Conservation (phyloP, 1,140 invertebrate genomes). For the Leptinotarsa undecemlineata region DNA sequence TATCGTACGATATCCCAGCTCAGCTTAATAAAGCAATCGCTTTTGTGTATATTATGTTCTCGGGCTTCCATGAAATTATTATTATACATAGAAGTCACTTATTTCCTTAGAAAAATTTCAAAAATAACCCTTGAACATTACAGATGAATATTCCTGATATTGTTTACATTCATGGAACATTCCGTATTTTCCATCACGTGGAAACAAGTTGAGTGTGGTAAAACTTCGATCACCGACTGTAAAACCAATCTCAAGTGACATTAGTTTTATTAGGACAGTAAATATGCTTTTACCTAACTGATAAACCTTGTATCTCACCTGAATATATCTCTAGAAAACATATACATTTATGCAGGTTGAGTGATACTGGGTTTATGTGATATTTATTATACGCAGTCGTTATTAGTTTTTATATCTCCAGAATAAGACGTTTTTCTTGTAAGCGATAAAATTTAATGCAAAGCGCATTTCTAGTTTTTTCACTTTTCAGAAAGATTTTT, state of each 20-base stretch:
- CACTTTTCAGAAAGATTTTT: background rate
- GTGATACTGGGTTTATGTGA: background rate
- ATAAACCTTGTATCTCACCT: background rate
- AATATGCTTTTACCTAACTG: background rate
- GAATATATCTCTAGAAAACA: background rate
- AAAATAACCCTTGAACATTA: too few species aligned
- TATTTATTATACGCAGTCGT: background rate
- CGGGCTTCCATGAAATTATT: too few species aligned
- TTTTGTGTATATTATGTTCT: too few species aligned
- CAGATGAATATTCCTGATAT: too few species aligned
- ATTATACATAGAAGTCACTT: too few species aligned
- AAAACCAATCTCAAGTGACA: background rate
- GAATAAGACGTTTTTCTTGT: slow-evolving; percentile 1
- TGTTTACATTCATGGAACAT: too few species aligned
- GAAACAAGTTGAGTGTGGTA: too few species aligned
- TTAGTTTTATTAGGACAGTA: background rate
- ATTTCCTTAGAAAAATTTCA: too few species aligned
- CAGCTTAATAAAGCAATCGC: too few species aligned
- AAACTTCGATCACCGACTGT: too few species aligned
- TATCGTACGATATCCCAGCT: too few species aligned
- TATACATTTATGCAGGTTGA: background rate
- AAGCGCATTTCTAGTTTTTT: background rate
- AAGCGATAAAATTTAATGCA: background rate
- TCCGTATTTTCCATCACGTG: too few species aligned
- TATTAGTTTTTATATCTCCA: background rate